Evolutionary conservation across 2,797 vertebrate species (phyloP).

Genomic region (Anas bernieri): DNA sequence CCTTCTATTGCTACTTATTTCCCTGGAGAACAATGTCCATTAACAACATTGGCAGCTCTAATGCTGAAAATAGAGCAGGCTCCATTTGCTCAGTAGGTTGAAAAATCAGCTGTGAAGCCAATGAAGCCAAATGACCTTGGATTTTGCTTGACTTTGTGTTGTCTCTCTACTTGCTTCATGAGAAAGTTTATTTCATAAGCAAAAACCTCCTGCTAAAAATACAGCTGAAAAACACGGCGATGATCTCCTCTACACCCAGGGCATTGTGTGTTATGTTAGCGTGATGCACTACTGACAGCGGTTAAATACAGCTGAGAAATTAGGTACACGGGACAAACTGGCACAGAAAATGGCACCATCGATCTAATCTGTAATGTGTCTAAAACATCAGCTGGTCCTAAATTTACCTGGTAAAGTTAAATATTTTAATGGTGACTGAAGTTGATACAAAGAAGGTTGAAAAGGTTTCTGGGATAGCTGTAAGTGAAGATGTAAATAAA

Average conservation of each 20-base stretch:
- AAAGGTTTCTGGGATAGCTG: background rate
- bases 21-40: constrained; percentile 30
- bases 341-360: background rate
- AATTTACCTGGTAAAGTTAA: background rate
- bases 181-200: constrained; percentile 72
- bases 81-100: background rate
- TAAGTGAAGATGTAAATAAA: background rate
- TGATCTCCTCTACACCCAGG: background rate
- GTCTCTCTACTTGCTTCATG: background rate
- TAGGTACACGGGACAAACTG: background rate
- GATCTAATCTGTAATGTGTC: accelerated
- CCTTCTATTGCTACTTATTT: background rate
- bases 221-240: constrained; percentile 64
- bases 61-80: background rate
- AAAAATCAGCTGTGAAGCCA: background rate
- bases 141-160: background rate
- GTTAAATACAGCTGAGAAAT: constrained; percentile 60
- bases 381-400: background rate
- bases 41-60: background rate
- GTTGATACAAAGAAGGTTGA: background rate
- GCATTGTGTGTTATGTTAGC: background rate
- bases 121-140: background rate
- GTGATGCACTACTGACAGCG: background rate
- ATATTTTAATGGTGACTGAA: background rate
- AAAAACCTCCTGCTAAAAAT: constrained; percentile 67